A percentile compares a stretch with the other conserved stretches of the same genome.
phyloP scores from a whole-genome alignment of 2,888 invertebrate species.

The Globia sparganii region DNA sequence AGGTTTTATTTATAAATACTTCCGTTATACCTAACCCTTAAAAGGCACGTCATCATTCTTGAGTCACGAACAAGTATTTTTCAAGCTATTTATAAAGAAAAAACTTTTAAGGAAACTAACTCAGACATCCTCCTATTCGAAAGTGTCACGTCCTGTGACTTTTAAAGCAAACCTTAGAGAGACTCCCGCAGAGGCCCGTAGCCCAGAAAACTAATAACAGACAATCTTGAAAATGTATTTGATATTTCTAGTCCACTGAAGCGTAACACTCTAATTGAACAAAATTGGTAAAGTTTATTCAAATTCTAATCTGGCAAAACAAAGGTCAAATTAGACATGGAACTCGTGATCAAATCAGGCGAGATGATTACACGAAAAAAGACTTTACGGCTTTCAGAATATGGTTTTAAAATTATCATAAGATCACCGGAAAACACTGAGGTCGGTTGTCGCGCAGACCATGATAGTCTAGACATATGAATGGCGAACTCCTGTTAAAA shows the following conservation, averaged over 20 bases:
- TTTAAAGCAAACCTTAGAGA: not conserved
- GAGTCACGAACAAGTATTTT: not conserved
- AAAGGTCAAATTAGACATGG: slow-evolving; percentile 50
- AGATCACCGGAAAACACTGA: slow-evolving; percentile 40
- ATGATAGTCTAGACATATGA: slow-evolving; percentile 53
- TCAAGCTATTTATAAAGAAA: slow-evolving; percentile 10
- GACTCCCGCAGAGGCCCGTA: not conserved
- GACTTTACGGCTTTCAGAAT: slow-evolving; percentile 4
- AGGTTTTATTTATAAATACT: not conserved
- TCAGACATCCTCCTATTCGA: slow-evolving; percentile 25
- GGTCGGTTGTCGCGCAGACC: slow-evolving; percentile 51
- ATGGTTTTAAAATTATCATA: slow-evolving; percentile 23
- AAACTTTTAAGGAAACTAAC: slow-evolving; percentile 42
- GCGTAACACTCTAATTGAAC: slow-evolving; percentile 34
- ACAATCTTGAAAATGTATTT: slow-evolving; percentile 41
- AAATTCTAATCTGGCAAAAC: slow-evolving; percentile 46
- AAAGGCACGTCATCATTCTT: slow-evolving; percentile 8
- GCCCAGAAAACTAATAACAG: not conserved
- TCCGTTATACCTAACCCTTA: not conserved
- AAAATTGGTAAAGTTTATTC: slow-evolving; percentile 45
- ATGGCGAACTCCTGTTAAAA: slow-evolving; percentile 33
- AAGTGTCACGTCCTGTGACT: slow-evolving; percentile 16
- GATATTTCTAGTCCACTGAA: slow-evolving; percentile 52
- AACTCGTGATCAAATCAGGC: slow-evolving; percentile 44
- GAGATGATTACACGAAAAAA: slow-evolving; percentile 25